Evolutionary conservation across 2,888 invertebrate species (phyloP).

Genomic region (Nomada goodeniana): DNA sequence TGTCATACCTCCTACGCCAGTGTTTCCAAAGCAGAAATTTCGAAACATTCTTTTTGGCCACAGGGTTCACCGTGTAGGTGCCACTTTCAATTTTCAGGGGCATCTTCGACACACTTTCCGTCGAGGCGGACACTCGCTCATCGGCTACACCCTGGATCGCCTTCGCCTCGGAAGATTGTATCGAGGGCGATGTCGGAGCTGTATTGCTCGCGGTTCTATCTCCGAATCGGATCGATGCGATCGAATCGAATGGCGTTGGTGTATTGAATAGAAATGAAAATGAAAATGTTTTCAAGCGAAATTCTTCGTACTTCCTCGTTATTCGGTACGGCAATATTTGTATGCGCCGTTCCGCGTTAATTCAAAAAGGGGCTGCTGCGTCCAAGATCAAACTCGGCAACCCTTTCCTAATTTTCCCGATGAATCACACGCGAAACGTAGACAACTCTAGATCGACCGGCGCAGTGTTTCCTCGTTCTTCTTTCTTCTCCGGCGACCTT

Average conservation of each 20-base stretch:
- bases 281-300: background rate
- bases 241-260: background rate
- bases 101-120: conserved; percentile 70
- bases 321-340: background rate
- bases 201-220: conserved; percentile 45
- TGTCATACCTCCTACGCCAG: conserved; percentile 82
- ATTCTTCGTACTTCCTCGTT: background rate
- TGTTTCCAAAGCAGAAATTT: conserved; percentile 82
- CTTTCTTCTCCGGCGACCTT: conserved; percentile 43
- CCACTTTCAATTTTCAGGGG: conserved; percentile 82
- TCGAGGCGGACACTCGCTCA: conserved; percentile 25
- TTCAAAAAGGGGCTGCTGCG: background rate
- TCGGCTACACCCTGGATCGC: conserved; percentile 4
- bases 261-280: too few relatives aligned
- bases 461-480: conserved; percentile 2
- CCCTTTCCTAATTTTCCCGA: background rate
- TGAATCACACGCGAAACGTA: background rate
- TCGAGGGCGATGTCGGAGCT: conserved; percentile 42
- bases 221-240: background rate
- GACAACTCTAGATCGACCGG: background rate
- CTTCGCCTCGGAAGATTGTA: background rate
- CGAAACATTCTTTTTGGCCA: conserved; percentile 77
- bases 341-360: too few relatives aligned
- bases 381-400: background rate
- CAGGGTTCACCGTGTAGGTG: conserved; percentile 81